Evolutionary conservation across 2,888 invertebrate species (phyloP).

Genomic region (Phortica okadai): DNA sequence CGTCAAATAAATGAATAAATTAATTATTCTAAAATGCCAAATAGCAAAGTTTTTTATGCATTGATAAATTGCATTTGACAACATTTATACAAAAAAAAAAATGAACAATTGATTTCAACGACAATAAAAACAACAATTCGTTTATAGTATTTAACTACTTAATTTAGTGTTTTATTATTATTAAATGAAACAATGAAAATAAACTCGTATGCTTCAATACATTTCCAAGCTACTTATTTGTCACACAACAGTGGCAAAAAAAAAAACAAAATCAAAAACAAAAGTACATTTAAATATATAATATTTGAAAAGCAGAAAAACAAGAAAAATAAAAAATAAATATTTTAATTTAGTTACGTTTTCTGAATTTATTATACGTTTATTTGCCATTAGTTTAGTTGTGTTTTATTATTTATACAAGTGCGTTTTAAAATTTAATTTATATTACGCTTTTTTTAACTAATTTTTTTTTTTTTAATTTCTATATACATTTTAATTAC

Average conservation of each 20-base stretch:
- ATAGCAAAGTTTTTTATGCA: background rate
- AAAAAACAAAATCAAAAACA: background rate
- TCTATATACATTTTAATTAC: background rate
- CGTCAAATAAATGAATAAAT: background rate
- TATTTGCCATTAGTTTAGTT: slow-evolving; percentile 1
- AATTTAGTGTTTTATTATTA: background rate
- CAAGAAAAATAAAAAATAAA: background rate
- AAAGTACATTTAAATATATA: background rate
- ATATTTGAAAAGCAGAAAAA: background rate
- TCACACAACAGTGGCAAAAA: background rate
- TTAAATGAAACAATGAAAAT: background rate
- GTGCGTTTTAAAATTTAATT: background rate
- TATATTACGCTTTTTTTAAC: background rate
- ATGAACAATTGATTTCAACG: background rate
- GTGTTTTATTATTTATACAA: background rate
- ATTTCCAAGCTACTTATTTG: background rate
- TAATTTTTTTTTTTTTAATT: background rate
- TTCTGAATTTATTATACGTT: background rate
- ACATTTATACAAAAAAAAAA: background rate
- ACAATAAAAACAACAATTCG: background rate
- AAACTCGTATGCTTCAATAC: background rate
- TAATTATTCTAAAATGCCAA: background rate
- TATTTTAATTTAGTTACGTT: slow-evolving; percentile 14
- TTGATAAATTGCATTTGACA: slow-evolving; percentile 14
- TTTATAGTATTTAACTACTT: background rate